phyloP scores from a whole-genome alignment of 2,113 vertebrate genomes.

The Strix aluco region DNA sequence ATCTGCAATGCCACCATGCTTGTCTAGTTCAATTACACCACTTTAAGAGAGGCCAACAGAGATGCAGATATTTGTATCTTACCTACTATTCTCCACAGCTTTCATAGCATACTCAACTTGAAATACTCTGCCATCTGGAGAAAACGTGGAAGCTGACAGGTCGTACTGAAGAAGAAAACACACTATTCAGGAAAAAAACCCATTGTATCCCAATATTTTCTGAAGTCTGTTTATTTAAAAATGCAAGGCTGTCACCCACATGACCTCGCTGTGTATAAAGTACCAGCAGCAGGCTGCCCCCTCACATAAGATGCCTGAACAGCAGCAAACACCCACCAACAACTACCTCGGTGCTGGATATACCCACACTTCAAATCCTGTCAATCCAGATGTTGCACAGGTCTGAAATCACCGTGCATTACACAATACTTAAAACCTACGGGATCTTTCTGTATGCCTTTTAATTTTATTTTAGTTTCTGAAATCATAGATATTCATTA shows the following conservation, averaged over 20 bases:
- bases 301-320: rapidly evolving
- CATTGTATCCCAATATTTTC: background rate
- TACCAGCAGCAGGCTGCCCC: background rate
- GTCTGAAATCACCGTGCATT: background rate
- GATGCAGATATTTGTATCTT: conserved; percentile 19
- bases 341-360: background rate
- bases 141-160: conserved; percentile 96
- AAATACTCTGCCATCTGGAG: conserved; percentile 96
- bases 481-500: rapidly evolving
- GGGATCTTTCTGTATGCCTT: background rate
- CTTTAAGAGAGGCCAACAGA: background rate
- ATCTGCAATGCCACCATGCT: background rate
- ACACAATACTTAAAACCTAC: rapidly evolving
- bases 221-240: background rate
- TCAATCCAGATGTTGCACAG: rapidly evolving
- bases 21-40: background rate
- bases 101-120: conserved; percentile 99
- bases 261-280: rapidly evolving
- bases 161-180: conserved; percentile 82
- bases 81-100: conserved; percentile 99
- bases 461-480: too few relatives aligned
- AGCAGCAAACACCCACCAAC: background rate
- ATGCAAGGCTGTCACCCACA: rapidly evolving
- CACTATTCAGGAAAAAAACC: background rate
- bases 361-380: rapidly evolving